Evolutionary conservation across 2,113 vertebrate species (phyloP).

Genomic region (Anthoscopus minutus): DNA sequence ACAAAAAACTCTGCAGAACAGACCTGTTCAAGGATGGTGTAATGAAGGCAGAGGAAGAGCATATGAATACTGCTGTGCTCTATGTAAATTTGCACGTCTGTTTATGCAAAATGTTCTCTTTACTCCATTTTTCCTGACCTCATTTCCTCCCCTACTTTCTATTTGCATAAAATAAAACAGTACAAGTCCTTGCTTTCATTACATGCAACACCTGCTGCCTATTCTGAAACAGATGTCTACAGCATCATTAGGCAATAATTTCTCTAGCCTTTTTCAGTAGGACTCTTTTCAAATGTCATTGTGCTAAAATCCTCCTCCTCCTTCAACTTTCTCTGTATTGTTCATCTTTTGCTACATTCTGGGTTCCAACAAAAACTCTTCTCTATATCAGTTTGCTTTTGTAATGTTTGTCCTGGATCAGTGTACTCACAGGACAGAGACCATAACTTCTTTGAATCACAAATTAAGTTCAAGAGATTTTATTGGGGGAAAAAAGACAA

Average conservation of each 20-base stretch:
- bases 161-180: slow-evolving; percentile 29
- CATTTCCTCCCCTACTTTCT: slow-evolving; percentile 14
- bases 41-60: neutral
- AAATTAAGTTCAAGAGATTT: neutral
- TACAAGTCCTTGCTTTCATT: slow-evolving; percentile 25
- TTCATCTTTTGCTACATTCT: neutral
- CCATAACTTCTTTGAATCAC: neutral
- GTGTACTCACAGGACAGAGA: neutral
- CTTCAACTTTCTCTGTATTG: neutral
- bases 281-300: neutral
- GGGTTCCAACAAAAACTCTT: neutral
- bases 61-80: neutral
- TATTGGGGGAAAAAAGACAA: neutral
- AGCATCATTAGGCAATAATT: slow-evolving; percentile 15
- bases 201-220: slow-evolving; percentile 34
- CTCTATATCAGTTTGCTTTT: neutral
- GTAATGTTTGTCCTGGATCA: neutral
- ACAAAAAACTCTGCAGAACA: neutral
- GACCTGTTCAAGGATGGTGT: neutral
- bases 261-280: neutral
- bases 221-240: slow-evolving; percentile 46
- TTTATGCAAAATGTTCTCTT: slow-evolving; percentile 5
- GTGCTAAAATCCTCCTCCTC: neutral
- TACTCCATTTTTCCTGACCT: slow-evolving; percentile 10
- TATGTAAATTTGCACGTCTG: neutral